A percentile compares a stretch with the other conserved stretches of the same genome.
phyloP scores from a whole-genome alignment of 2,888 invertebrate species.

The Pinctada fucata region DNA sequence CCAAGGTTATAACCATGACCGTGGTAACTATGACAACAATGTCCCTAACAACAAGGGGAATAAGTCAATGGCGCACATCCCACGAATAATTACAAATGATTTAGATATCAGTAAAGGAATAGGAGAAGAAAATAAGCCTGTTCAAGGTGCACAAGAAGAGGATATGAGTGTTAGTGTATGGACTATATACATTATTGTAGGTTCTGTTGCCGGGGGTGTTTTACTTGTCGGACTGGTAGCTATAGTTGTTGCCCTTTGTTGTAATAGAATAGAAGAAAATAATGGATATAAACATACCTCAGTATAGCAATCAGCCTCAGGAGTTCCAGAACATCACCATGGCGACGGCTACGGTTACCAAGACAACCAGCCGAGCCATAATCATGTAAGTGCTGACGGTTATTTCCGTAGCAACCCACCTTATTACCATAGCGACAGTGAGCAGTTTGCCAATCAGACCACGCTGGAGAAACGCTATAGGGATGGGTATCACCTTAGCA shows the following conservation, averaged over 20 bases:
- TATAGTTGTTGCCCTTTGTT: constrained; percentile 67
- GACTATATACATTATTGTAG: constrained; percentile 71
- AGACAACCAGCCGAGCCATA: not conserved
- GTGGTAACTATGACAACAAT: too few species aligned
- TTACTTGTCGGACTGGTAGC: constrained; percentile 67
- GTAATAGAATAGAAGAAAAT: constrained; percentile 58
- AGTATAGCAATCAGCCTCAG: constrained; percentile 45
- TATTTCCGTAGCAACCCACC: not conserved
- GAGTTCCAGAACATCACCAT: not conserved
- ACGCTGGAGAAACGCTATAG: not conserved
- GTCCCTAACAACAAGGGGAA: too few species aligned
- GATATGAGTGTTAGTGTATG: constrained; percentile 58
- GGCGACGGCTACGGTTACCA: not conserved
- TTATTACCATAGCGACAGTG: constrained; percentile 3
- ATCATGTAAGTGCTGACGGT: not conserved
- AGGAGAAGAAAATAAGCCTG: not conserved
- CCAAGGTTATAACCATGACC: too few species aligned
- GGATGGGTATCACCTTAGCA: not conserved
- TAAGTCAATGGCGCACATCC: too few species aligned
- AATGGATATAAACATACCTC: constrained; percentile 67
- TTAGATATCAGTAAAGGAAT: not conserved
- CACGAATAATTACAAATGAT: not conserved
- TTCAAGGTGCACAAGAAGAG: not conserved
- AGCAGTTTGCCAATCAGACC: not conserved
- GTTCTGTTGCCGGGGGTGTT: constrained; percentile 67